Conservation (phyloP, 2,888 invertebrate species). For the Cyclophora punctaria region DNA sequence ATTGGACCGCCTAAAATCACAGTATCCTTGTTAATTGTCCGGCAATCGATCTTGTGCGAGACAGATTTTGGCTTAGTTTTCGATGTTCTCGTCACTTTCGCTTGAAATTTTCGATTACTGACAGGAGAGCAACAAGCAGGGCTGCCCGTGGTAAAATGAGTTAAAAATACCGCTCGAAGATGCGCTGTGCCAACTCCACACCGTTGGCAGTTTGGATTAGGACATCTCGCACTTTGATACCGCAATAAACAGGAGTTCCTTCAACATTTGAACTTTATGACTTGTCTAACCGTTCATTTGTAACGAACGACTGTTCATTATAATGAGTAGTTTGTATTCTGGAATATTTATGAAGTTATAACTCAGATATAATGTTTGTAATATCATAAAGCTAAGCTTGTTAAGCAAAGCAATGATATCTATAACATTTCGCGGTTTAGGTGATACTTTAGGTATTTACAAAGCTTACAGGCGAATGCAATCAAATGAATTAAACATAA, state of each 20-base stretch:
- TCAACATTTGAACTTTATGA: slow-evolving; percentile 11
- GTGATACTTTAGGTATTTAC: too few relatives aligned
- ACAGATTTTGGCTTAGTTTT: slow-evolving; percentile 31
- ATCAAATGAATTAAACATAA: too few relatives aligned
- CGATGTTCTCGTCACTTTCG: slow-evolving; percentile 60
- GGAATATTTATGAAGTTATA: too few relatives aligned
- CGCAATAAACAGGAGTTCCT: slow-evolving; percentile 30
- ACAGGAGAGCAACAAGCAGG: slow-evolving; percentile 61
- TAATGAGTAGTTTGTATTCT: too few relatives aligned
- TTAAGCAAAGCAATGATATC: too few relatives aligned
- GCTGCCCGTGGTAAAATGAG: slow-evolving; percentile 69
- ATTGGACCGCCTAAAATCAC: slow-evolving; percentile 12
- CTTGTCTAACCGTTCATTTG: too few relatives aligned
- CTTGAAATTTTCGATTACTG: slow-evolving; percentile 49
- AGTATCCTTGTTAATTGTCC: slow-evolving; percentile 19
- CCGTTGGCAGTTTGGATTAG: slow-evolving; percentile 50
- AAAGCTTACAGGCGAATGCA: too few relatives aligned
- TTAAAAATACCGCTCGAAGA: slow-evolving; percentile 73
- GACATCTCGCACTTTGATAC: slow-evolving; percentile 67
- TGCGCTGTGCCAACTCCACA: slow-evolving; percentile 69
- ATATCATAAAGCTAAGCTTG: too few relatives aligned
- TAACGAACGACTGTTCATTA: too few relatives aligned
- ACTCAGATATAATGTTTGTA: too few relatives aligned
- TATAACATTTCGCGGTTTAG: too few relatives aligned
- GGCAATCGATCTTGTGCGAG: slow-evolving; percentile 23